Evolutionary conservation across 2,797 vertebrate genomes (phyloP), one percentile per base, ranked within the genome.

Genomic region (Zalophus californianus): DNA sequence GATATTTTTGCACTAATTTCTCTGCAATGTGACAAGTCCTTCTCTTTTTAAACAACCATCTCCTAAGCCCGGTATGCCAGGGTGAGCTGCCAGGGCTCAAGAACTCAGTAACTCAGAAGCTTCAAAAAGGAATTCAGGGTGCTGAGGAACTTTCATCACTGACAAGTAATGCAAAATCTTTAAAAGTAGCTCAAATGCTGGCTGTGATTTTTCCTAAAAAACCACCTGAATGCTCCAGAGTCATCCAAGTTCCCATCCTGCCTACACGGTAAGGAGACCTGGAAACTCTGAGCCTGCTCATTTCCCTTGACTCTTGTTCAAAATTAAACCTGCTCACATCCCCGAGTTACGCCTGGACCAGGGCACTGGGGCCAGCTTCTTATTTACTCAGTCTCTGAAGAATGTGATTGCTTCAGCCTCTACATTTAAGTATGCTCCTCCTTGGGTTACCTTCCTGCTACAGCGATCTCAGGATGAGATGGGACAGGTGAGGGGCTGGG

Each of bases 351-450:
- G 13, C 23, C 8, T 64, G 48, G 54, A 44, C n/a, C 60, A 41
- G 58, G 62, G 48, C 50, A 58, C 64, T 75, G 23, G 75, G 70
- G n/a, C 87, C 64, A 82, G 87, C n/a, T 87, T 88, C 77, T 78
- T 95, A 75, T 66, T 86, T 52, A 93, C 52, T 35, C 64, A n/a
- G 56, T 72, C 56, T 92, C 66, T 35, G 56, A 98, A 85, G 89
- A 96, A 97, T 92, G 92, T 38, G 75, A 94, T 21, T 90, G 73
- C 54, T 94, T 95, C 86, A 90, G 91, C 52, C 27, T 52, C 86
- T 48, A 64, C 68, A 35, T 52, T 68, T 54, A 15, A 68, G 80
- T 35, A 11, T 0, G 8, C 35, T 78, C 77, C 20, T 21, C 72
- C 16, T 44, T 44, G 44, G 25, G 77, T 68, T 54, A 77, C 88